These are phyloP conservation scores for Syrista parreyssii DNA, from an alignment of 2,888 invertebrate species.

Conservation along the genomic window DNA sequence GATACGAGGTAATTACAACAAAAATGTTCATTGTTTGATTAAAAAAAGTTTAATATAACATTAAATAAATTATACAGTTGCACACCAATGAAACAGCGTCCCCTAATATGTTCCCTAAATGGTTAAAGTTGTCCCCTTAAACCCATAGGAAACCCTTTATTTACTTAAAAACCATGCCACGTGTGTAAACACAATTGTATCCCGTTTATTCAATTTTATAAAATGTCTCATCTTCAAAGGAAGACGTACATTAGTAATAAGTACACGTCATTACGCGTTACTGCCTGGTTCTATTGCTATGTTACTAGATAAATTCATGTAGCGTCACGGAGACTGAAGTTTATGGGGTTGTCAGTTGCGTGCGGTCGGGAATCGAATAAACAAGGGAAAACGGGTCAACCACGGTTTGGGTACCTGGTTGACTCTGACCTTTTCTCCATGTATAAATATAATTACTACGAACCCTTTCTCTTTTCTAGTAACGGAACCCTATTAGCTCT, in stretches of 20 bases:
- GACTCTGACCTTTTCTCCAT: background rate
- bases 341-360: background rate
- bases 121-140: background rate
- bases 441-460: background rate
- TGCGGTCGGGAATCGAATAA: background rate
- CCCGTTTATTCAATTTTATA: background rate
- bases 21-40: background rate
- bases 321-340: background rate
- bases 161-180: background rate
- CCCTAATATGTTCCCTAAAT: background rate
- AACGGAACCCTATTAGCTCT: background rate
- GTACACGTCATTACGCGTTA: background rate
- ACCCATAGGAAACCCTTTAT: background rate
- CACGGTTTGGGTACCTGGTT: background rate
- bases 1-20: conserved; percentile 50
- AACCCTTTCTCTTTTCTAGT: conserved; percentile 4
- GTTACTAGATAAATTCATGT: background rate
- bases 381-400: background rate
- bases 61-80: background rate
- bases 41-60: background rate
- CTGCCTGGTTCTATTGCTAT: background rate
- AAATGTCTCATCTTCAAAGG: background rate
- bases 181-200: background rate
- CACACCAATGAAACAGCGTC: background rate
- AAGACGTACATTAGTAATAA: background rate